Conservation (phyloP, 2,888 invertebrate species). For the Auanema sp. region DNA sequence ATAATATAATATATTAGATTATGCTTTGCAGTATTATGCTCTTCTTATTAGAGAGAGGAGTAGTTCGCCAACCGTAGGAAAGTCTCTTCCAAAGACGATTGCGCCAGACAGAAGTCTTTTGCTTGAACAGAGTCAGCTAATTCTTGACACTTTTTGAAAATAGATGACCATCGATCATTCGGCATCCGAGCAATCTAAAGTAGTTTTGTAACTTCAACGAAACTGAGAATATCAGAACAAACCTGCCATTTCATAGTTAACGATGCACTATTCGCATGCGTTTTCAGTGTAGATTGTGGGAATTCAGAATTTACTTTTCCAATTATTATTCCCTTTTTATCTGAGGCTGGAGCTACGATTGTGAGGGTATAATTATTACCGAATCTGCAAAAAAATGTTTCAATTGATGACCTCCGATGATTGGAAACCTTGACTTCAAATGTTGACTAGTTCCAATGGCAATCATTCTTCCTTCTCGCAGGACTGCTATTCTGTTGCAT, state of each 20-base stretch:
- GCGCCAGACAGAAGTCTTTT: constrained; percentile 57
- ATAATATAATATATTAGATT: too few species aligned
- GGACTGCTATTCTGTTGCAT: constrained; percentile 59
- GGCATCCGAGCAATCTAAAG: constrained; percentile 39
- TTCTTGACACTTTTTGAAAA: constrained; percentile 44
- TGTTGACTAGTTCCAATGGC: constrained; percentile 59
- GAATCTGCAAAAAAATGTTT: constrained; percentile 27
- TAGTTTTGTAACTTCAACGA: neutral
- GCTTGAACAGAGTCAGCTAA: constrained; percentile 37
- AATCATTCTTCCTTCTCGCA: constrained; percentile 54
- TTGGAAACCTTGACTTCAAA: constrained; percentile 51
- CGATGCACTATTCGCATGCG: constrained; percentile 27
- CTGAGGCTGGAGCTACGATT: constrained; percentile 17
- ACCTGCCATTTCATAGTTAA: constrained; percentile 42
- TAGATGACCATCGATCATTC: constrained; percentile 46
- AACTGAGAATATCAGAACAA: constrained; percentile 4
- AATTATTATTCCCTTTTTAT: constrained; percentile 12
- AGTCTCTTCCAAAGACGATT: constrained; percentile 59
- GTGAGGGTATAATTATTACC: constrained; percentile 51
- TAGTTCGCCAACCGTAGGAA: constrained; percentile 45
- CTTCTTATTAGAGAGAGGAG: too few species aligned
- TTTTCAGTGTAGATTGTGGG: constrained; percentile 27
- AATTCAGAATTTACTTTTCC: constrained; percentile 15
- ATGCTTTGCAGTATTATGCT: too few species aligned
- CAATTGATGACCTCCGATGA: neutral